These are phyloP conservation scores for Pelodytes ibericus DNA, from an alignment of 2,797 vertebrate genomes.

Conservation along the genomic window DNA sequence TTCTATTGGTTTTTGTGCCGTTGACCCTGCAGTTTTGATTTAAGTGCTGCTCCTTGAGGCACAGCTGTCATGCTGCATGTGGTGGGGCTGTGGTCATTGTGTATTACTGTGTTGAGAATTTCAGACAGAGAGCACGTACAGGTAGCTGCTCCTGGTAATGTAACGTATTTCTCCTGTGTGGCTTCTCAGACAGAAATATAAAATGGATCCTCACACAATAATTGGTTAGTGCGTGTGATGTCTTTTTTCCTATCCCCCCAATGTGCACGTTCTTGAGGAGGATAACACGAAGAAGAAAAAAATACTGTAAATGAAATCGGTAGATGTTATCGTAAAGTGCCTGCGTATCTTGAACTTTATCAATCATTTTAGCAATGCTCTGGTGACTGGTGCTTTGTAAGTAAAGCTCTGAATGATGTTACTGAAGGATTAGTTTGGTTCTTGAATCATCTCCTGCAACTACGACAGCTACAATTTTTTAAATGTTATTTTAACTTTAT, in stretches of 20 bases:
- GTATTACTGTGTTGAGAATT: slow-evolving; percentile 42
- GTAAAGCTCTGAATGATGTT: no score
- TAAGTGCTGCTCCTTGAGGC: slow-evolving; percentile 36
- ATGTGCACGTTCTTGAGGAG: not conserved
- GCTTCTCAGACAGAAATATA: slow-evolving; percentile 35
- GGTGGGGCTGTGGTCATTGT: slow-evolving; percentile 30
- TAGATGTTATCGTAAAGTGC: not conserved
- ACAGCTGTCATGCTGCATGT: slow-evolving; percentile 33
- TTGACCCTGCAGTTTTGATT: slow-evolving; percentile 41
- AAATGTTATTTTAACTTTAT: no score
- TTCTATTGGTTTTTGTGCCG: slow-evolving; percentile 47
- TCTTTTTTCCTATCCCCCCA: not conserved
- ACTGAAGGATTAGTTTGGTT: no score
- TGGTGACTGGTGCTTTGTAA: no score
- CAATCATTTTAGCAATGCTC: not conserved
- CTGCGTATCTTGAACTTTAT: not conserved
- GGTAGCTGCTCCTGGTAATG: slow-evolving; percentile 15
- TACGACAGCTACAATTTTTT: no score
- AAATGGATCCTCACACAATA: slow-evolving; percentile 19
- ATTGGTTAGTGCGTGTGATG: slow-evolving; percentile 20
- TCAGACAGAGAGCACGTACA: slow-evolving; percentile 45
- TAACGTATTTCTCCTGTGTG: slow-evolving; percentile 28
- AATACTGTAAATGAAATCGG: not conserved
- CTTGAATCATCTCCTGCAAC: no score
- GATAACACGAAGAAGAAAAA: not conserved